phyloP scores from a whole-genome alignment of 2,113 vertebrate genomes.

The Rhinolophus sinicus region DNA sequence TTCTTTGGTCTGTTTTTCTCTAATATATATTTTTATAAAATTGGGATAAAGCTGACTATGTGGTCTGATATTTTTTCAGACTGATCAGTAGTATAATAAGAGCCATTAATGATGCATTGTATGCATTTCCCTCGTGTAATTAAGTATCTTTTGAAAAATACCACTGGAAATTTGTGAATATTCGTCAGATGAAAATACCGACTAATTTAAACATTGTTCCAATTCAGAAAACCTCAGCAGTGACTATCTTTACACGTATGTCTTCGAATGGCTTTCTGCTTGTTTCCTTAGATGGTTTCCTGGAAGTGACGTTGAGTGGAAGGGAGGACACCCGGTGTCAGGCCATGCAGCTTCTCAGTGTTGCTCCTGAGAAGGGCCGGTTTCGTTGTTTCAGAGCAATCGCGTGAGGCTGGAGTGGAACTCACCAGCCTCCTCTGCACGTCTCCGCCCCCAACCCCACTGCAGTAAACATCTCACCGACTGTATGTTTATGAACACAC shows the following conservation, averaged over 20 bases:
- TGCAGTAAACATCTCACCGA: neutral
- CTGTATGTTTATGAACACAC: neutral
- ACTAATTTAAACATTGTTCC: neutral
- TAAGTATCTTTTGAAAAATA: neutral
- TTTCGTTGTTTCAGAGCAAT: neutral
- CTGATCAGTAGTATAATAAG: neutral
- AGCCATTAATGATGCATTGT: neutral
- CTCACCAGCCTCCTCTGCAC: too few species aligned
- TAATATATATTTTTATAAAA: neutral
- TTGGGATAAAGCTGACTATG: neutral
- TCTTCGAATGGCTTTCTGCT: neutral
- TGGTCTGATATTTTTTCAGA: neutral
- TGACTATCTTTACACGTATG: neutral
- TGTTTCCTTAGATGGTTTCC: neutral
- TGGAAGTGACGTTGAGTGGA: neutral
- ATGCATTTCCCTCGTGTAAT: neutral
- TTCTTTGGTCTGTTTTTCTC: neutral
- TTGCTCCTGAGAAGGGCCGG: neutral
- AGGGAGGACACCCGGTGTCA: neutral
- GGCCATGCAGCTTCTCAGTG: neutral
- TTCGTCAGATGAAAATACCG: neutral
- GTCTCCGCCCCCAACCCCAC: rapidly evolving
- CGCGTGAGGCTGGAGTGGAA: neutral
- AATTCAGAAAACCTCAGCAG: neutral
- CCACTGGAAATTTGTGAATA: neutral